phyloP scores from a whole-genome alignment of 2,113 vertebrate genomes.

The Hystrix cristata region DNA sequence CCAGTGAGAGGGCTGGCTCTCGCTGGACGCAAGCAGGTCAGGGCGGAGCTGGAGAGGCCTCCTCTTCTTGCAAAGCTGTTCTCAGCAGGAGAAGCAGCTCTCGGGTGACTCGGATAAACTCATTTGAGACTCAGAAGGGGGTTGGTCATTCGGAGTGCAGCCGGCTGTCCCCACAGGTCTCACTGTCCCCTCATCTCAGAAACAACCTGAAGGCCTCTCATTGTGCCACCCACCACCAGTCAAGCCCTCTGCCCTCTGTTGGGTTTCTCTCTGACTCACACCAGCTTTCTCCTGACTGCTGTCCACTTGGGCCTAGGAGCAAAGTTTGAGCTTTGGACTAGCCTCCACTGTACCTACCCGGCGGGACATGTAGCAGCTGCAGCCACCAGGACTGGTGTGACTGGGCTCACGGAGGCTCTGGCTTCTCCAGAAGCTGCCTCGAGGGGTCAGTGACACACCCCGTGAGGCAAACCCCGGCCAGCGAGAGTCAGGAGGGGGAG shows the following conservation, averaged over 20 bases:
- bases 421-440: background rate
- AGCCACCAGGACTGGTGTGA: background rate
- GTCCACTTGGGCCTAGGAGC: background rate
- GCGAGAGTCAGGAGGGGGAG: rapidly evolving
- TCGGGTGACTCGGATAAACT: background rate
- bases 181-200: background rate
- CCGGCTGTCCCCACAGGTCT: background rate
- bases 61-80: background rate
- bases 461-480: background rate
- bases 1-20: background rate
- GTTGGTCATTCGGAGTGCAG: background rate
- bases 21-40: background rate
- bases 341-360: background rate
- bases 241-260: rapidly evolving
- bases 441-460: background rate
- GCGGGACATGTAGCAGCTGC: background rate
- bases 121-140: background rate
- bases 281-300: background rate
- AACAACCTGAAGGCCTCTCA: background rate
- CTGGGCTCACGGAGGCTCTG: too few relatives aligned
- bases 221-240: background rate
- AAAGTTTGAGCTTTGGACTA: background rate
- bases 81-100: background rate
- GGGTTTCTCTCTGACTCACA: background rate
- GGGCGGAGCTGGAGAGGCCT: rapidly evolving